phyloP scores from a whole-genome alignment of 2,888 invertebrate genomes.

The Sarcophaga variegata region DNA sequence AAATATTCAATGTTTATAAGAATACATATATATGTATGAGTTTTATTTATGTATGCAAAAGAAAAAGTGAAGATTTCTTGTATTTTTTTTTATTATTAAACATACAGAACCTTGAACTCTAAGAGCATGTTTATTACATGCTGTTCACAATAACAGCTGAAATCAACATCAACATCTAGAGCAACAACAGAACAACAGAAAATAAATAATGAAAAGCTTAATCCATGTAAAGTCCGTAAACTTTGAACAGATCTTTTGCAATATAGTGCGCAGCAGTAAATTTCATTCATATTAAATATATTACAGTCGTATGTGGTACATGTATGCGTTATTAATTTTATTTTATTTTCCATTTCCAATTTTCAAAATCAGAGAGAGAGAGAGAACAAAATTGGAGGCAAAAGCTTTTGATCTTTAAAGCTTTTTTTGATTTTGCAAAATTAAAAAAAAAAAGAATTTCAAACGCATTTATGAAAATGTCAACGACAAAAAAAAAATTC shows the following conservation, averaged over 20 bases:
- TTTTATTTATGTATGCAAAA: background rate
- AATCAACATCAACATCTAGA: conserved; percentile 17
- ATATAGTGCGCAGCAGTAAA: conserved; percentile 27
- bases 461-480: background rate
- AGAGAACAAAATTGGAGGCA: background rate
- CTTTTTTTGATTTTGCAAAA: background rate
- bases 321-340: background rate
- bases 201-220: conserved; percentile 25
- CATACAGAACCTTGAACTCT: conserved; percentile 62
- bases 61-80: background rate
- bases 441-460: background rate
- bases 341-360: background rate
- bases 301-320: background rate
- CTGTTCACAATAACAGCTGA: background rate
- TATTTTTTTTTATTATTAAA: background rate
- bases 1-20: background rate
- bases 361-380: background rate
- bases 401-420: conserved; percentile 16
- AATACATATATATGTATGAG: background rate
- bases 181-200: conserved; percentile 1
- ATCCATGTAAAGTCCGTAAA: background rate
- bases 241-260: conserved; percentile 15
- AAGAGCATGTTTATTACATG: background rate
- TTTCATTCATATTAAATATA: background rate
- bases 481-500: background rate